Base-by-base conservation (phyloP, 2,113 vertebrate genomes). In the Heloderma charlesbogerti region DNA sequence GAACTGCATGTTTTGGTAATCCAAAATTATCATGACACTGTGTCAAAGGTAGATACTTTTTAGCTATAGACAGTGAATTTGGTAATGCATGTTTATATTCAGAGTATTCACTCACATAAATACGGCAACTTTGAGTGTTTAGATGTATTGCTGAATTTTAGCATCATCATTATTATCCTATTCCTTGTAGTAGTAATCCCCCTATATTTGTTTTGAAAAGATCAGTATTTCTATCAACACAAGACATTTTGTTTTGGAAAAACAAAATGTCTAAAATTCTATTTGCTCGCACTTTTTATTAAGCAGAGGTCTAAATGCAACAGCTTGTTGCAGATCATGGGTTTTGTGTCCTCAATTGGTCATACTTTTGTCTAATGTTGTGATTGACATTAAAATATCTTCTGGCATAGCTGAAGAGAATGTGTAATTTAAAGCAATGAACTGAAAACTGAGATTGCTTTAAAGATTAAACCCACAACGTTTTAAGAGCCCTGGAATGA, bases 1-100 rank as follows among this genome's bases (percentile, higher is more conserved):
- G 91, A 91, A 87, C 67, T 57, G 4, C 3, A 0, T 84, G 86
- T 96, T 51, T 95, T 95, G 69, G 13, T 94, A 92, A 93, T 51
- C 27, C 90, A 43, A 77, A 89, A 60, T 81, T 82, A 82, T 71
- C 48, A 37, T 51, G 45, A 45, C 25, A 63, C 94, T 69, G 0
- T 87, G n/a, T 87, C 87, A 95, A 34, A 60, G 40, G 71, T 95
- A 72, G 54, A 72, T 89, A 72, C 86, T 89, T 6, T 86, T 72
- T 67, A 57, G 48, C 9, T 34, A 87, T 63, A 29, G 0, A 10
- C 69, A 83, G 20, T 78, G 31, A 3, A 69, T 92, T 86, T 75
- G 43, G n/a, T 67, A 13, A 1, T 82, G 40, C 0, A 5, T 3
- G 20, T 82, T 94, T 90, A 67, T 79, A 63, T 91, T 22, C 2